Evolutionary conservation across 2,797 vertebrate species (phyloP).

Genomic region (Ciconia nigra): DNA sequence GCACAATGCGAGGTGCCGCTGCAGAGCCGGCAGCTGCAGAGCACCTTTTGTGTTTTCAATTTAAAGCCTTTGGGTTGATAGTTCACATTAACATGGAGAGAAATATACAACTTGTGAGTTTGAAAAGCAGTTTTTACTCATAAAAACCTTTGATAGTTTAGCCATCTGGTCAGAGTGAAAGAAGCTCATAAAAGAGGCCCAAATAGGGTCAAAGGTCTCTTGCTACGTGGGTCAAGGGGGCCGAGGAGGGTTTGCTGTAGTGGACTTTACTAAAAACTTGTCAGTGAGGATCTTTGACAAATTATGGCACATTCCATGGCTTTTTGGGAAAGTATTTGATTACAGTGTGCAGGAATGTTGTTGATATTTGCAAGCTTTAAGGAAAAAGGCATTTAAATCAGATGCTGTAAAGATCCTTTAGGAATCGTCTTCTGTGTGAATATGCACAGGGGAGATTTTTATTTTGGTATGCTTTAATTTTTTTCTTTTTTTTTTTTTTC

Average conservation of each 20-base stretch:
- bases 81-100: slow-evolving; percentile 73
- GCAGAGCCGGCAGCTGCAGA: slow-evolving; percentile 54
- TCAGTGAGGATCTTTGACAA: slow-evolving; percentile 92
- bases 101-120: slow-evolving; percentile 76
- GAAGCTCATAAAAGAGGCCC: slow-evolving; percentile 94
- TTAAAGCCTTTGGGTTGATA: slow-evolving; percentile 69
- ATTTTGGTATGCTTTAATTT: neutral
- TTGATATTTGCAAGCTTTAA: slow-evolving; percentile 72
- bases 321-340: slow-evolving; percentile 83
- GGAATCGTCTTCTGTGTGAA: neutral
- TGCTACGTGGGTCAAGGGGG: slow-evolving; percentile 92
- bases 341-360: slow-evolving; percentile 84
- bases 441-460: neutral
- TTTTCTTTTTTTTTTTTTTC: neutral
- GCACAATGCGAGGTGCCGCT: slow-evolving; percentile 40
- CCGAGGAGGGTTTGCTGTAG: slow-evolving; percentile 85
- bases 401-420: neutral
- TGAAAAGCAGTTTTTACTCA: slow-evolving; percentile 95
- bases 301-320: slow-evolving; percentile 91
- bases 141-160: slow-evolving; percentile 99
- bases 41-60: slow-evolving; percentile 71
- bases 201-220: slow-evolving; percentile 94
- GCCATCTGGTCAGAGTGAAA: slow-evolving; percentile 96
- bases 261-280: slow-evolving; percentile 92
- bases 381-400: neutral